Evolutionary conservation across 2,888 invertebrate genomes (phyloP).

Genomic region (Thecophora atra): DNA sequence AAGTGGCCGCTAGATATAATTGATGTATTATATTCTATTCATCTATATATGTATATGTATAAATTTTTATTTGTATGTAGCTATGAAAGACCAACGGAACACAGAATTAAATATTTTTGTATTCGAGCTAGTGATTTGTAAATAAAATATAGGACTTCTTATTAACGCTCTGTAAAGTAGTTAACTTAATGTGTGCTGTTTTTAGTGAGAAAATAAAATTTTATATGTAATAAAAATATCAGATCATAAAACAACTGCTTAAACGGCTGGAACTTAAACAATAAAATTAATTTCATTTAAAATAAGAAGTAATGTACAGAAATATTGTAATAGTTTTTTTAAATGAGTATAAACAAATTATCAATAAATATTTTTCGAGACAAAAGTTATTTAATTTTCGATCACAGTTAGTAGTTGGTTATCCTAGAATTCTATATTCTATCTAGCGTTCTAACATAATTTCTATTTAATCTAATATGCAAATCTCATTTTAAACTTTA

Average conservation of each 20-base stretch:
- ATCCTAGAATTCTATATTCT: too few species aligned
- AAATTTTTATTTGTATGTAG: not conserved
- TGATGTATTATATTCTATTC: not conserved
- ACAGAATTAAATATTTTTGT: conserved; percentile 23
- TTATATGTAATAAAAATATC: conserved; percentile 21
- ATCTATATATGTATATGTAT: not conserved
- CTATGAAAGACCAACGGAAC: not conserved
- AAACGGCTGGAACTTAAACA: too few species aligned
- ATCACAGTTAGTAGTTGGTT: too few species aligned
- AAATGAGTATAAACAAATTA: conserved; percentile 4
- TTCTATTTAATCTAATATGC: too few species aligned
- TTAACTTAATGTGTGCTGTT: conserved; percentile 32
- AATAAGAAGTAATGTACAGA: not conserved
- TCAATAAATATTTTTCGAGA: conserved; percentile 20
- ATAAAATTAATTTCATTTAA: too few species aligned
- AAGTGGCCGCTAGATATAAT: not conserved
- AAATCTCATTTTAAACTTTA: too few species aligned
- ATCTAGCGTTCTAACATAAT: too few species aligned
- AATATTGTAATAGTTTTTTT: conserved; percentile 21
- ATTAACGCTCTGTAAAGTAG: conserved; percentile 27
- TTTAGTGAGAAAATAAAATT: not conserved
- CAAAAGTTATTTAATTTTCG: too few species aligned
- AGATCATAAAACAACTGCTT: not conserved
- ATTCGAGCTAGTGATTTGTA: conserved; percentile 15
- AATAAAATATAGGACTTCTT: conserved; percentile 15